phyloP scores from a whole-genome alignment of 2,888 invertebrate genomes.

The Cactoblastis cactorum region DNA sequence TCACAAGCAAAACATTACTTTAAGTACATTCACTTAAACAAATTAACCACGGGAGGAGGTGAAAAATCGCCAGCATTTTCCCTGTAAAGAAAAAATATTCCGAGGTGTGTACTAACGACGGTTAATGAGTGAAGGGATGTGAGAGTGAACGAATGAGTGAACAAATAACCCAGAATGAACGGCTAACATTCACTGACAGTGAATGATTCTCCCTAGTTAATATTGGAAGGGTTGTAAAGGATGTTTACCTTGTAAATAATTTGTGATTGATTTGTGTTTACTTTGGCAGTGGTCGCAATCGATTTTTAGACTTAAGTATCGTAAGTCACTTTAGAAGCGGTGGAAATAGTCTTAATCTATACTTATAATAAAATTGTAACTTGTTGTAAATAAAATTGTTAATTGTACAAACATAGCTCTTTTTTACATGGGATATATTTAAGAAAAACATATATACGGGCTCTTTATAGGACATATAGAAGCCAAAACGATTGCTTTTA shows the following conservation, averaged over 20 bases:
- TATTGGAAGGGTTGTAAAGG: constrained; percentile 40
- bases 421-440: no score
- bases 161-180: constrained; percentile 52
- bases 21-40: constrained; percentile 53
- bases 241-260: constrained; percentile 28
- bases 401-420: no score
- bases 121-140: constrained; percentile 6
- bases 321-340: no score
- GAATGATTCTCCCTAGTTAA: constrained; percentile 50
- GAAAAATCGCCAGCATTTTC: constrained; percentile 35
- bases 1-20: constrained; percentile 35
- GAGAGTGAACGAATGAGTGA: constrained; percentile 26
- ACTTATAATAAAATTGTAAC: neutral
- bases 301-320: neutral
- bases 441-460: no score
- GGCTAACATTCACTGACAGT: constrained; percentile 51
- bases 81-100: constrained; percentile 24
- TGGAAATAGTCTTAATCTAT: no score
- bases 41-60: constrained; percentile 40
- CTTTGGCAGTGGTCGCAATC: neutral
- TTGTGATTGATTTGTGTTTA: constrained; percentile 6
- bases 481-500: no score
- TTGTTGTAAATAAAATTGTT: no score
- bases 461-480: no score
- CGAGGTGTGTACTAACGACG: constrained; percentile 19